A percentile compares a stretch with the other conserved stretches of the same genome.
phyloP scores from a whole-genome alignment of 2,113 vertebrate species.

The Ophthalmolycus amberensis region DNA sequence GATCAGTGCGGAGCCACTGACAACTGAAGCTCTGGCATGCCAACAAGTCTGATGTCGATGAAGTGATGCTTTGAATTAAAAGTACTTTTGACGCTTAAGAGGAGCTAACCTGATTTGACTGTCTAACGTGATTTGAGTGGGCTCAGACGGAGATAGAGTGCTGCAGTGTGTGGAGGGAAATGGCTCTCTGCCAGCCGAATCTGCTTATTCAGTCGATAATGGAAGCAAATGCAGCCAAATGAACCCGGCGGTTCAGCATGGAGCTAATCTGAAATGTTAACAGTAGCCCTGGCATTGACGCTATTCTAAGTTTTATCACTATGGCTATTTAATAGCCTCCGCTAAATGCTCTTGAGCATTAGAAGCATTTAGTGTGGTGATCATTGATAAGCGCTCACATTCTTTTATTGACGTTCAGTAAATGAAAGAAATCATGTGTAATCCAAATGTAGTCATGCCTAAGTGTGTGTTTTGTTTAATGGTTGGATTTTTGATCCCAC shows the following conservation, averaged over 20 bases:
- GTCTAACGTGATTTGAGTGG: conserved; percentile 77
- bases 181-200: conserved; percentile 70
- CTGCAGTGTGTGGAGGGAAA: conserved; percentile 52
- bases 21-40: conserved; percentile 68
- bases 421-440: conserved; percentile 18
- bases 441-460: conserved; percentile 14
- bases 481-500: conserved; percentile 13
- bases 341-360: conserved; percentile 49
- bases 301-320: conserved; percentile 56
- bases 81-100: conserved; percentile 75
- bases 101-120: conserved; percentile 78
- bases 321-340: conserved; percentile 62
- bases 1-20: conserved; percentile 75
- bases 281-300: conserved; percentile 53
- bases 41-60: conserved; percentile 64
- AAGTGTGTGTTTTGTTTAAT: conserved; percentile 13
- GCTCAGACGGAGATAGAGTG: conserved; percentile 61
- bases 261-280: conserved; percentile 72
- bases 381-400: conserved; percentile 23
- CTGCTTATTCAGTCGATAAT: conserved; percentile 72
- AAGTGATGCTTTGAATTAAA: conserved; percentile 80
- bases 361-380: conserved; percentile 36
- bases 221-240: conserved; percentile 69
- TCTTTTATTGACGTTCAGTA: conserved; percentile 27
- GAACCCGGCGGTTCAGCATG: conserved; percentile 66